Percentiles rank a stretch among this genome's conserved stretches.
Conservation (phyloP, 2,888 invertebrate species). For the Crocallis elinguaria region DNA sequence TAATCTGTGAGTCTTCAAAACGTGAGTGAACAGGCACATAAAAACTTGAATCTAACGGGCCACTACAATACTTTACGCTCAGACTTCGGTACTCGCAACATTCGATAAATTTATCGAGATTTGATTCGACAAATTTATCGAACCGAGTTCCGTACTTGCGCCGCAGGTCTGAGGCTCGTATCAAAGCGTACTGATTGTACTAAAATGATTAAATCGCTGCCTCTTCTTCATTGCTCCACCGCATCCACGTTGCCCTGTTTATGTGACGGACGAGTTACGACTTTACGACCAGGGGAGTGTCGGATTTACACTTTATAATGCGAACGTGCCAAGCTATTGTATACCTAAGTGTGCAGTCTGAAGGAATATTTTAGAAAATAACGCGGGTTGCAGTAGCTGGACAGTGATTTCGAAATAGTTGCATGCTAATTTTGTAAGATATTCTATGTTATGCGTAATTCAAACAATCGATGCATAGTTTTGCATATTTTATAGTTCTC, state of each 20-base stretch:
- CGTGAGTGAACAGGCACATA: too few species aligned
- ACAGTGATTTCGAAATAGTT: neutral
- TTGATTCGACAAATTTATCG: too few species aligned
- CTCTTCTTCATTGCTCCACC: conserved; percentile 19
- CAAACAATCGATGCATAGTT: neutral
- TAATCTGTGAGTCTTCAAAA: too few species aligned
- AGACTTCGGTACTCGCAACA: too few species aligned
- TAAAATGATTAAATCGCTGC: neutral
- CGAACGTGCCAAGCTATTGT: conserved; percentile 37
- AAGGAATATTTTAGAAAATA: conserved; percentile 26
- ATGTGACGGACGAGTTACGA: conserved; percentile 64
- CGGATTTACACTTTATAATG: conserved; percentile 60
- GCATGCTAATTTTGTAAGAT: conserved; percentile 1
- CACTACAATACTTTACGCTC: too few species aligned
- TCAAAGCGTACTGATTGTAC: neutral
- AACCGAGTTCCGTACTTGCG: too few species aligned
- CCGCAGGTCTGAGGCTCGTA: too few species aligned
- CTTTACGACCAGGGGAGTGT: conserved; percentile 57
- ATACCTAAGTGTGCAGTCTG: conserved; percentile 31
- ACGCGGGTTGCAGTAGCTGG: neutral
- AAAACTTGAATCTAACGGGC: too few species aligned
- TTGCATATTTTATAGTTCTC: neutral
- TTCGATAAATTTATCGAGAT: too few species aligned
- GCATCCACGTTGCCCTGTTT: conserved; percentile 52
- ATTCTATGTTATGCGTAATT: neutral